phyloP scores from a whole-genome alignment of 2,797 vertebrate genomes.

The Acrossocheilus fasciatus region DNA sequence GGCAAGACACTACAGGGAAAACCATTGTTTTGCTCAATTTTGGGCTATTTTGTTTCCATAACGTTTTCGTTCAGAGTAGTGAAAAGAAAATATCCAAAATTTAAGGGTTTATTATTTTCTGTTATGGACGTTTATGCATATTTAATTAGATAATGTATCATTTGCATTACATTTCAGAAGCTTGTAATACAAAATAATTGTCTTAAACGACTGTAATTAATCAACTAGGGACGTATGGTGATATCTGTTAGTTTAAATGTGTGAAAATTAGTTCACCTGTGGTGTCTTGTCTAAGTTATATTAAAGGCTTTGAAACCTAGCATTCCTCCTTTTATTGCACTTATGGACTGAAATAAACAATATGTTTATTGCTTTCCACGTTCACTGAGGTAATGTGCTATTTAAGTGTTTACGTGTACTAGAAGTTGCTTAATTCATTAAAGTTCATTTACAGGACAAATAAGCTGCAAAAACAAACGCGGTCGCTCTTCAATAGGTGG shows the following conservation, averaged over 20 bases:
- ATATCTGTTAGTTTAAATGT: background rate
- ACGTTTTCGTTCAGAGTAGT: background rate
- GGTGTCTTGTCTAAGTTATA: slow-evolving; percentile 2
- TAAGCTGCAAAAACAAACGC: background rate
- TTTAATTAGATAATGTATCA: background rate
- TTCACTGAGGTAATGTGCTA: background rate
- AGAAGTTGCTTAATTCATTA: background rate
- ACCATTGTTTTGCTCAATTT: background rate
- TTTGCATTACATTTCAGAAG: background rate
- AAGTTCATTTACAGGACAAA: background rate
- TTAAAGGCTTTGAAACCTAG: slow-evolving; percentile 13
- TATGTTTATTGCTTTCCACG: background rate
- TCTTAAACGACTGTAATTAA: background rate
- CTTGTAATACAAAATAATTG: too few relatives aligned
- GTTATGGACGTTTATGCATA: background rate
- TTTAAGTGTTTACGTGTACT: background rate
- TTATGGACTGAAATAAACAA: slow-evolving; percentile 6
- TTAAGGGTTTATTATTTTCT: background rate
- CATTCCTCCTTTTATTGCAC: background rate
- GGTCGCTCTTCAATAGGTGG: background rate
- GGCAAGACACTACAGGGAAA: slow-evolving; percentile 4
- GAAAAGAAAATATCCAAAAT: background rate
- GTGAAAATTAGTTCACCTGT: background rate
- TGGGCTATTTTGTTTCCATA: background rate
- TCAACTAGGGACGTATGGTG: background rate